Evolutionary conservation across 2,113 vertebrate species (phyloP), one percentile per base, ranked within the genome.

Genomic region (Passer domesticus): DNA sequence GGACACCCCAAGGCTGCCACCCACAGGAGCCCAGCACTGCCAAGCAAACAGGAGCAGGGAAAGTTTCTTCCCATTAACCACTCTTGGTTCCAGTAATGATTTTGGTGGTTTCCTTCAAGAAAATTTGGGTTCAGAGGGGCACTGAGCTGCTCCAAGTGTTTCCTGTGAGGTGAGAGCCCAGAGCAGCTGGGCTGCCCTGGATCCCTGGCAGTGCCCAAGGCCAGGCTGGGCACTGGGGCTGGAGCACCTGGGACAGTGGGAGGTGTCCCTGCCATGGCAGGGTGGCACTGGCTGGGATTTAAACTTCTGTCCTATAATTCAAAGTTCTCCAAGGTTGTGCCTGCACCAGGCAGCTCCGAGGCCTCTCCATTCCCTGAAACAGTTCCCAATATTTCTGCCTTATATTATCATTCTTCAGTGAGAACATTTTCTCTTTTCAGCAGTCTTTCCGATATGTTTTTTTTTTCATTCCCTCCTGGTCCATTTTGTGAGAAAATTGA

Each of bases 401-500:
- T 30, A 20, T 7, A 44, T 59, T 41, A 84, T 15, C 49, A 21
- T 63, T 55, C 21, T 53, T 87, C 63, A 72, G 27, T 5, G 24
- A 62, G 52, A 76, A 9, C 31, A 35, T 49, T 92, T 89, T 75
- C 62, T 58, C 20, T 80, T 67, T 92, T 67, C 69, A 68, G 59
- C 35, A 62, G 41, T 37, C 23, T 67, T 68, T 87, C 24, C 90
- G 59, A 18, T 62, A 3, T 7, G 23, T 0, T 1, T 39, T 56
- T 43, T 19, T 67, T 49, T 11, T 3, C 47, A 46, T 84, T 92
- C 53, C 22, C 33, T 81, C 87, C 59, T 90, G 64, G 59, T 73
- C 49, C 28, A 50, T 92, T 92, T 77, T 95, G 49, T 77, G 59
- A 52, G 86, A 72, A 87, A 92, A 94, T 59, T 64, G 69, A 84